Percentiles rank a stretch among this genome's conserved stretches.
Evolutionary conservation across 2,888 invertebrate genomes (phyloP).

Genomic region (Aporophyla lueneburgensis): DNA sequence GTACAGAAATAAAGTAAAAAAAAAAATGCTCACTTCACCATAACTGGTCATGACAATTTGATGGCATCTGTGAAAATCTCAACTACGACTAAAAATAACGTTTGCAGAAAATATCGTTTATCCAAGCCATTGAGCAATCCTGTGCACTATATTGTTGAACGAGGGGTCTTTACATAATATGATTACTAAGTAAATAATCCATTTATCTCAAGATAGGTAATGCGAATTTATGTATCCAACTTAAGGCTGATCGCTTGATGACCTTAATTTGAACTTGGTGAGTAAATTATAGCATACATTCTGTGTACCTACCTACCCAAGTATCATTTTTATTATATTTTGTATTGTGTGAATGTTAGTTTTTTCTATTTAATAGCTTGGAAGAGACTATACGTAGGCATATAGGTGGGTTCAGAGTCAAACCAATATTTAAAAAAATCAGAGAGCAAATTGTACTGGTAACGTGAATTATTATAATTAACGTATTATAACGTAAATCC

Average conservation of each 20-base stretch:
- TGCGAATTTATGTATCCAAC: constrained; percentile 27
- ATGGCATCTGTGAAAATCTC: constrained; percentile 22
- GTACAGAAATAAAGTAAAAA: not conserved
- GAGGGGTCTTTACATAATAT: constrained; percentile 24
- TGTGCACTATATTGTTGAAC: constrained; percentile 4
- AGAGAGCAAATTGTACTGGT: not conserved
- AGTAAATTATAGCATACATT: not conserved
- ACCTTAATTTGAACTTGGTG: constrained; percentile 50
- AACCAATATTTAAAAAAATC: not conserved
- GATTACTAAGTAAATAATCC: constrained; percentile 31
- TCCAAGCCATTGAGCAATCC: not conserved
- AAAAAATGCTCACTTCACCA: not conserved
- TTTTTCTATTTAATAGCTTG: not conserved
- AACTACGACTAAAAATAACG: constrained; percentile 11
- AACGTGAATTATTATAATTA: not conserved
- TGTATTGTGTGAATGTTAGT: not conserved
- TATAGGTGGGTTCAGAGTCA: not conserved
- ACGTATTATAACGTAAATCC: not conserved
- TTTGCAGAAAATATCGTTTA: not conserved
- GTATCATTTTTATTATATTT: not conserved
- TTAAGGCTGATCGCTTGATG: constrained; percentile 35
- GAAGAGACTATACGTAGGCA: not conserved
- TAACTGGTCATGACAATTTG: constrained; percentile 15
- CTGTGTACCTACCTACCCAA: not conserved
- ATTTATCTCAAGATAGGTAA: constrained; percentile 48